Evolutionary conservation across 2,888 invertebrate genomes (phyloP).

Genomic region (Hemithea aestivaria): DNA sequence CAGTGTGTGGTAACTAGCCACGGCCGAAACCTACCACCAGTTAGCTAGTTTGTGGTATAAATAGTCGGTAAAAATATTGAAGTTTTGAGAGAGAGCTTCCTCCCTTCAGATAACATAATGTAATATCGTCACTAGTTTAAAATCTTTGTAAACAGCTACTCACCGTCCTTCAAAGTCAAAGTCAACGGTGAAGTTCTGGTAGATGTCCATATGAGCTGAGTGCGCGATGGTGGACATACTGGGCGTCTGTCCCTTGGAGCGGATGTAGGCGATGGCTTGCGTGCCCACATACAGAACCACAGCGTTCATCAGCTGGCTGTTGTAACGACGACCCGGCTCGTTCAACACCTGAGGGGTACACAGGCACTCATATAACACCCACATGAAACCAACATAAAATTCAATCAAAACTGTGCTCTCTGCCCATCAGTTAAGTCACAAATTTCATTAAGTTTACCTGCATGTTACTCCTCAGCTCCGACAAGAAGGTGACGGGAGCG

Average conservation of each 20-base stretch:
- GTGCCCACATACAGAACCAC: constrained; percentile 98
- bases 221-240: constrained; percentile 99
- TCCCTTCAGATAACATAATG: too few relatives aligned
- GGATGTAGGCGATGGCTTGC: constrained; percentile 95
- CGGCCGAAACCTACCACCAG: too few relatives aligned
- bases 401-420: too few relatives aligned
- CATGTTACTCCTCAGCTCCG: constrained; percentile 93
- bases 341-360: constrained; percentile 79
- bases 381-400: constrained; percentile 2
- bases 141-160: constrained; percentile 30
- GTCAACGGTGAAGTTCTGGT: constrained; percentile 99
- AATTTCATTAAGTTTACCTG: constrained; percentile 82
- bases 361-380: constrained; percentile 1
- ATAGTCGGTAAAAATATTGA: too few relatives aligned
- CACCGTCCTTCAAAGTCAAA: constrained; percentile 95
- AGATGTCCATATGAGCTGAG: constrained; percentile 99
- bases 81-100: too few relatives aligned
- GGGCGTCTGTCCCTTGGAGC: constrained; percentile 93
- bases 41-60: too few relatives aligned
- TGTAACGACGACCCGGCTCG: constrained; percentile 95
- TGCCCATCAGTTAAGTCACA: too few relatives aligned
- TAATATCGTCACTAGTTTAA: too few relatives aligned
- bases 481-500: constrained; percentile 96
- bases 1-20: too few relatives aligned
- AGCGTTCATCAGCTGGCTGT: constrained; percentile 97